Evolutionary conservation across 1,140 invertebrate species (phyloP).

Genomic region (Xylocopa sonorina): DNA sequence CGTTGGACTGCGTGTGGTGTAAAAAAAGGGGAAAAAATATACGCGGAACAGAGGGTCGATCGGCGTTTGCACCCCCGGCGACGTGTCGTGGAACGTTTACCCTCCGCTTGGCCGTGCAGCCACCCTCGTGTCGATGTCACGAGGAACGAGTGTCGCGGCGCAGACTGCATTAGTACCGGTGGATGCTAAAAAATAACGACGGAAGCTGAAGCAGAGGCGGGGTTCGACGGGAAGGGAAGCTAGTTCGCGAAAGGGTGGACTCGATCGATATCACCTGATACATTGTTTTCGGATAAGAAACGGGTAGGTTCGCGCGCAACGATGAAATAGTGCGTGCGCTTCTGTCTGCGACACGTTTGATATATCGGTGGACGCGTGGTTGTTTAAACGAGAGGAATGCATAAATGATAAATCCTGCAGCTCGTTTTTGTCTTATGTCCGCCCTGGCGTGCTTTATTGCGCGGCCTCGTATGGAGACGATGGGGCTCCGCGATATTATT

Average conservation of each 20-base stretch:
- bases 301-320: conserved; percentile 1
- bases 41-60: conserved; percentile 26
- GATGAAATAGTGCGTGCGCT: conserved; percentile 48
- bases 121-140: conserved; percentile 35
- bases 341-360: conserved; percentile 33
- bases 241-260: background rate
- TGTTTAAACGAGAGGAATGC: conserved; percentile 26
- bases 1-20: conserved; percentile 2
- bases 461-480: no score
- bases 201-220: background rate
- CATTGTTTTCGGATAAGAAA: conserved; percentile 54
- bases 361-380: conserved; percentile 10
- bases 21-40: conserved; percentile 17
- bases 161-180: conserved; percentile 41
- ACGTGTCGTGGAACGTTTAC: conserved; percentile 51
- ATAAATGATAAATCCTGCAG: conserved; percentile 22
- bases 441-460: background rate
- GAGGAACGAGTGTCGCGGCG: conserved; percentile 55
- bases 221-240: no score
- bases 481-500: no score
- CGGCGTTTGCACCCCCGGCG: conserved; percentile 33
- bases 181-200: conserved; percentile 29
- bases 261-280: conserved; percentile 51
- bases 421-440: conserved; percentile 10
- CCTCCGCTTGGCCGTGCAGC: conserved; percentile 31